A percentile compares a stretch with the other conserved stretches of the same genome.
Evolutionary conservation across 1,140 invertebrate genomes (phyloP).

Genomic region (Aphis gossypii): DNA sequence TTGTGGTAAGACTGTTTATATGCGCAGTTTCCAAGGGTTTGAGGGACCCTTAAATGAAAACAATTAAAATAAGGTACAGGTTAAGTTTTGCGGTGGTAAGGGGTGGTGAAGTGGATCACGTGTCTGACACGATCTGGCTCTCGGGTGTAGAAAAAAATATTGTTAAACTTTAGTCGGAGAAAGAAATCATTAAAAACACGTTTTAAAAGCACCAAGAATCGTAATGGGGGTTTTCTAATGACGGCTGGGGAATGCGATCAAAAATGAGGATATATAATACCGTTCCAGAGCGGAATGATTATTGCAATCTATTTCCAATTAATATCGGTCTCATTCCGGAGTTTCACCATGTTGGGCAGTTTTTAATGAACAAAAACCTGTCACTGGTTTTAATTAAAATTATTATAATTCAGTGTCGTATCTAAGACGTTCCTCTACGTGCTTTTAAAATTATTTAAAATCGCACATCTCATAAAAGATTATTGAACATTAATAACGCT

Average conservation of each 20-base stretch:
- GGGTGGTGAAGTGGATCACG: constrained; percentile 51
- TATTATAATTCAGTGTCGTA: constrained; percentile 57
- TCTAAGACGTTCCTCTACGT: constrained; percentile 39
- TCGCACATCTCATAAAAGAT: constrained; percentile 52
- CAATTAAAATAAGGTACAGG: constrained; percentile 54
- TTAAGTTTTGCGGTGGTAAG: constrained; percentile 25
- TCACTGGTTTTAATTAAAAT: constrained; percentile 57
- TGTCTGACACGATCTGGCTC: constrained; percentile 43
- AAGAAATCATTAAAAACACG: constrained; percentile 57
- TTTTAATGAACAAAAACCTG: constrained; percentile 58
- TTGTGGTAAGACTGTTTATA: constrained; percentile 34
- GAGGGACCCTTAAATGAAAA: constrained; percentile 41
- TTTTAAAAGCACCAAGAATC: constrained; percentile 45
- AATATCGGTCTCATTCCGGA: constrained; percentile 55
- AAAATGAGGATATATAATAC: constrained; percentile 55
- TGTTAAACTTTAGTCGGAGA: constrained; percentile 51
- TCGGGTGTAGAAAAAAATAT: constrained; percentile 24
- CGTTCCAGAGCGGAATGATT: constrained; percentile 46
- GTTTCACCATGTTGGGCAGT: constrained; percentile 41
- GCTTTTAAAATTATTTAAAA: constrained; percentile 53
- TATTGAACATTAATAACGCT: constrained; percentile 53
- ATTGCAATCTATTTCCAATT: constrained; percentile 58
- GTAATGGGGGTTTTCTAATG: constrained; percentile 57
- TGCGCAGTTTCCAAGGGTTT: not conserved
- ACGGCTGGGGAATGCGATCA: constrained; percentile 54